Conservation (phyloP, 2,797 vertebrate species). For the Melanotaenia maccullochi region DNA sequence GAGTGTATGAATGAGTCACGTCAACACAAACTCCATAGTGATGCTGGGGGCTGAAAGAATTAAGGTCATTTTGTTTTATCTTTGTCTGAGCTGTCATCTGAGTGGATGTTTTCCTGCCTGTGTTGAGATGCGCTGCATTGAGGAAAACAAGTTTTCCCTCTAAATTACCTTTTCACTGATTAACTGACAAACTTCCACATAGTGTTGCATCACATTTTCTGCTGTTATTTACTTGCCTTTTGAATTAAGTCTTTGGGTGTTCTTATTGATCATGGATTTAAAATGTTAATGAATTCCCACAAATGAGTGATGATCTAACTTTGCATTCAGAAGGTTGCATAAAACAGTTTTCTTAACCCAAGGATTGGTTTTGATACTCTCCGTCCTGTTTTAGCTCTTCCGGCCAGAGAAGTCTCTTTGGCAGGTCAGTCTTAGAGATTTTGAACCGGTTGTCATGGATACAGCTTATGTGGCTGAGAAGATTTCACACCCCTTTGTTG, state of each 20-base stretch:
- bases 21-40: conserved; percentile 18
- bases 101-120: conserved; percentile 8
- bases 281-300: conserved; percentile 36
- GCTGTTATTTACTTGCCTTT: conserved; percentile 10
- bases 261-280: conserved; percentile 52
- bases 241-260: conserved; percentile 7
- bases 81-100: conserved; percentile 15
- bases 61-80: conserved; percentile 33
- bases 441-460: conserved; percentile 66
- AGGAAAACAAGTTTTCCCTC: neutral
- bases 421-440: conserved; percentile 39
- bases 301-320: neutral
- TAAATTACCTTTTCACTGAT: conserved; percentile 8
- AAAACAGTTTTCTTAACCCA: conserved; percentile 4
- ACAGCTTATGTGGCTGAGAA: conserved; percentile 42
- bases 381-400: neutral
- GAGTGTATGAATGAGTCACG: conserved; percentile 49
- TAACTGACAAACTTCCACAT: neutral
- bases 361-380: neutral
- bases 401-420: conserved; percentile 10
- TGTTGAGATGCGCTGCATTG: neutral
- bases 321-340: conserved; percentile 34
- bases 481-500: conserved; percentile 39
- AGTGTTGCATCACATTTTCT: conserved; percentile 18
- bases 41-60: conserved; percentile 19